A percentile compares a stretch with the other conserved stretches of the same genome.
Evolutionary conservation across 2,888 invertebrate genomes (phyloP).

Genomic region (Phengaris alcon): DNA sequence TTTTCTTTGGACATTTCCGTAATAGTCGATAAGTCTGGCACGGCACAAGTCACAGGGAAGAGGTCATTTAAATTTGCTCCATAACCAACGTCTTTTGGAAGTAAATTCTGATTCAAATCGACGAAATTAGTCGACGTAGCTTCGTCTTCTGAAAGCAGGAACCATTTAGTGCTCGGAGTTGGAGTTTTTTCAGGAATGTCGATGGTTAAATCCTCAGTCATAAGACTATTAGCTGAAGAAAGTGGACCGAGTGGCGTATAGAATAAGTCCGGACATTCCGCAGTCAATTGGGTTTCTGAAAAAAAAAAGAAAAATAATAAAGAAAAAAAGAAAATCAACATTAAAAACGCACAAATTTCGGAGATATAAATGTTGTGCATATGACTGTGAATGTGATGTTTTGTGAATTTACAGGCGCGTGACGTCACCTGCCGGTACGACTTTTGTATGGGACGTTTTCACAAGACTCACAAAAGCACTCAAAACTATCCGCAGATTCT

Average conservation of each 20-base stretch:
- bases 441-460: no score
- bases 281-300: background rate
- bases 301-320: background rate
- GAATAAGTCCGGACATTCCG: conserved; percentile 25
- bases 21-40: conserved; percentile 67
- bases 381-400: no score
- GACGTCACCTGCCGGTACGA: no score
- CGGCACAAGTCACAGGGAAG: conserved; percentile 61
- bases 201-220: conserved; percentile 66
- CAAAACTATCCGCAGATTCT: no score
- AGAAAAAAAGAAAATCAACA: no score
- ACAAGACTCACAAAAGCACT: no score
- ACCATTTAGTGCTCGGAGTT: conserved; percentile 51
- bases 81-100: conserved; percentile 35
- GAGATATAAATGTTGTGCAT: no score
- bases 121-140: conserved; percentile 46
- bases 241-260: conserved; percentile 31
- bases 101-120: conserved; percentile 35
- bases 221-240: conserved; percentile 49
- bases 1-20: conserved; percentile 61
- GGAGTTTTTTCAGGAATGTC: conserved; percentile 37
- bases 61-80: conserved; percentile 58
- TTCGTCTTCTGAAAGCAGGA: conserved; percentile 65
- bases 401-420: no score
- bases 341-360: no score